Evolutionary conservation across 64 coral and sea anemone genomes (phyloP).

Genomic region (Stylophora pistillata): DNA sequence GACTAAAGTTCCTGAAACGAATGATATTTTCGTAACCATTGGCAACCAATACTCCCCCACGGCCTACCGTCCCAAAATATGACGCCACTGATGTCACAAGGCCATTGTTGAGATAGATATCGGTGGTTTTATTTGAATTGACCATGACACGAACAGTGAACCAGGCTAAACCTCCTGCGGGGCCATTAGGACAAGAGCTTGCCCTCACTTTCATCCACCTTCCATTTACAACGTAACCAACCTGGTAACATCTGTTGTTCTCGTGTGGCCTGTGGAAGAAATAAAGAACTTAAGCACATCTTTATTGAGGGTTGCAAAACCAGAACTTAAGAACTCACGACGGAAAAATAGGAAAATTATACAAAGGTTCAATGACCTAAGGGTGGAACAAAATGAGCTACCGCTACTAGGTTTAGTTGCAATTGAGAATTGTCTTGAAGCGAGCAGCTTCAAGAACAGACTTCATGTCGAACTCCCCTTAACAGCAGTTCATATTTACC

Average conservation of each 20-base stretch:
- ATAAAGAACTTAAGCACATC: neutral
- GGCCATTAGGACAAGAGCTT: conserved; percentile 37
- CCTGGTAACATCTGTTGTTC: conserved; percentile 20
- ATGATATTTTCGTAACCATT: conserved; percentile 59
- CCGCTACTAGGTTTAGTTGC: too few species aligned
- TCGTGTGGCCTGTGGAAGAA: conserved; percentile 21
- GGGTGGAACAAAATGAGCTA: too few species aligned
- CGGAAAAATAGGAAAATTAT: too few species aligned
- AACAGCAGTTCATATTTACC: too few species aligned
- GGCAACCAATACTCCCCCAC: conserved; percentile 51
- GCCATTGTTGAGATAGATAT: conserved; percentile 3
- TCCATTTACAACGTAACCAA: conserved; percentile 44
- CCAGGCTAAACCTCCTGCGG: conserved; percentile 26
- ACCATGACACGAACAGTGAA: conserved; percentile 25
- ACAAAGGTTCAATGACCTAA: too few species aligned
- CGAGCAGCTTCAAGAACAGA: too few species aligned
- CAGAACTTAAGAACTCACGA: too few species aligned
- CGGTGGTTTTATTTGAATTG: neutral
- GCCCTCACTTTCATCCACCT: neutral
- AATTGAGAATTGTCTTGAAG: too few species aligned
- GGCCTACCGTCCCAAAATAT: conserved; percentile 20
- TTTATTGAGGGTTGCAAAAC: too few species aligned
- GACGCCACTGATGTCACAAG: conserved; percentile 20
- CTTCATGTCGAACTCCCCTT: too few species aligned
- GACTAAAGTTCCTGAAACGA: conserved; percentile 18